These are phyloP conservation scores for Clarias pachynema DNA, from an alignment of 2,797 vertebrate genomes.

Conservation along the genomic window DNA sequence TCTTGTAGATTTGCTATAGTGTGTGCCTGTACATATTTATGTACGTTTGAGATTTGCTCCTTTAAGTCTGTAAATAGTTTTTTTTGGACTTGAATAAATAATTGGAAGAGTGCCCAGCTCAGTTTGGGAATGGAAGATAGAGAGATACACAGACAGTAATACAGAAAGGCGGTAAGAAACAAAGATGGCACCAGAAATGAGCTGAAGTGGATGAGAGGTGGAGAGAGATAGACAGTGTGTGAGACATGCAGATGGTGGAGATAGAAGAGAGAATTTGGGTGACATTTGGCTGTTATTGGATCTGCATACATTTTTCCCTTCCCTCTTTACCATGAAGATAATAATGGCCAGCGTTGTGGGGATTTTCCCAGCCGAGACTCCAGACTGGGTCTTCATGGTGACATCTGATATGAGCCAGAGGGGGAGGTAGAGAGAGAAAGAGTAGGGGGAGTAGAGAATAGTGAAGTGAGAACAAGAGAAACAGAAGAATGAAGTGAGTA, in stretches of 20 bases:
- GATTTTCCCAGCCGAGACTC: constrained; percentile 44
- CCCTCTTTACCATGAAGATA: constrained; percentile 24
- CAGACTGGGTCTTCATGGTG: constrained; percentile 35
- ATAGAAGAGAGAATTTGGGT: constrained; percentile 10
- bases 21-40: constrained; percentile 28
- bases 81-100: constrained; percentile 33
- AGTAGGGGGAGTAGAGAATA: constrained; percentile 20
- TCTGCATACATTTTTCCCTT: constrained; percentile 40
- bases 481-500: constrained; percentile 25
- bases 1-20: constrained; percentile 56
- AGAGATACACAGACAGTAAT: constrained; percentile 13
- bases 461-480: constrained; percentile 36
- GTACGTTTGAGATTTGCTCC: not conserved
- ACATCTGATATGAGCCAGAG: constrained; percentile 41
- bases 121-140: constrained; percentile 32
- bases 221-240: constrained; percentile 28
- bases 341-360: constrained; percentile 37
- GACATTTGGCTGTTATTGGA: constrained; percentile 34
- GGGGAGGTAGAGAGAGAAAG: constrained; percentile 14
- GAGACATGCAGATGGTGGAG: constrained; percentile 32
- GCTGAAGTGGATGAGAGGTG: constrained; percentile 16
- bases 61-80: constrained; percentile 36
- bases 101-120: constrained; percentile 24
- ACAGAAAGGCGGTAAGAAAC: not conserved
- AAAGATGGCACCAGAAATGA: constrained; percentile 21